phyloP scores from a whole-genome alignment of 1,140 invertebrate species.

The Anagrus nilaparvatae region DNA sequence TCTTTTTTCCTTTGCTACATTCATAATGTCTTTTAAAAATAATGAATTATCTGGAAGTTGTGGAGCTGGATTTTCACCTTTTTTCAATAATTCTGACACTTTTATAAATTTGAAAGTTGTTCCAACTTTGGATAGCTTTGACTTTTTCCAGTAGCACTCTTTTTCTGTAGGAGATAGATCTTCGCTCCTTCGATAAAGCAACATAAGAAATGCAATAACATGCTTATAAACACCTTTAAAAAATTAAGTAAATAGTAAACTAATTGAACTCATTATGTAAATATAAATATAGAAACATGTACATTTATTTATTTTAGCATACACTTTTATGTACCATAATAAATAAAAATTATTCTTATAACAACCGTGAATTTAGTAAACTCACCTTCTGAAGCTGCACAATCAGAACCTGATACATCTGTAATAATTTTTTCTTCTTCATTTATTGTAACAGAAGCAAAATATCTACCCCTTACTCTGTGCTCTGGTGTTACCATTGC shows the following conservation, averaged over 20 bases:
- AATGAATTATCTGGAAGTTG: slow-evolving; percentile 1
- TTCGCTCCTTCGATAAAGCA: slow-evolving; percentile 24
- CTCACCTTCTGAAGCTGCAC: slow-evolving; percentile 17
- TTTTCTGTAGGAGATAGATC: slow-evolving; percentile 21
- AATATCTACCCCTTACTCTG: slow-evolving; percentile 18
- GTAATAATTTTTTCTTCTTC: slow-evolving; percentile 17
- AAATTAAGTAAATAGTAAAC: too few species aligned
- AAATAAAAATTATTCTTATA: too few species aligned
- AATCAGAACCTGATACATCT: slow-evolving; percentile 12
- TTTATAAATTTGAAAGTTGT: slow-evolving; percentile 17
- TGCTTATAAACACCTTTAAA: slow-evolving; percentile 21
- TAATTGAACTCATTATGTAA: too few species aligned
- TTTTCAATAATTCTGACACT: slow-evolving; percentile 16
- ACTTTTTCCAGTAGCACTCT: slow-evolving; percentile 30
- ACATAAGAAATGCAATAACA: slow-evolving; percentile 20
- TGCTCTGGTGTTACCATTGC: slow-evolving; percentile 27
- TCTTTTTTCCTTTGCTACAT: slow-evolving; percentile 7
- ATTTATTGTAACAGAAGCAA: slow-evolving; percentile 13
- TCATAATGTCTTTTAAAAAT: slow-evolving; percentile 10
- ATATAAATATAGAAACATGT: too few species aligned
- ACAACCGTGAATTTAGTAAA: too few species aligned
- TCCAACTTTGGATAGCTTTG: slow-evolving; percentile 16
- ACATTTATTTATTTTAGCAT: too few species aligned
- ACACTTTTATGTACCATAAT: too few species aligned
- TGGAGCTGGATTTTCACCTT: slow-evolving; percentile 12